phyloP scores from a whole-genome alignment of 2,888 invertebrate genomes.

The Oconnorella tubifera region DNA sequence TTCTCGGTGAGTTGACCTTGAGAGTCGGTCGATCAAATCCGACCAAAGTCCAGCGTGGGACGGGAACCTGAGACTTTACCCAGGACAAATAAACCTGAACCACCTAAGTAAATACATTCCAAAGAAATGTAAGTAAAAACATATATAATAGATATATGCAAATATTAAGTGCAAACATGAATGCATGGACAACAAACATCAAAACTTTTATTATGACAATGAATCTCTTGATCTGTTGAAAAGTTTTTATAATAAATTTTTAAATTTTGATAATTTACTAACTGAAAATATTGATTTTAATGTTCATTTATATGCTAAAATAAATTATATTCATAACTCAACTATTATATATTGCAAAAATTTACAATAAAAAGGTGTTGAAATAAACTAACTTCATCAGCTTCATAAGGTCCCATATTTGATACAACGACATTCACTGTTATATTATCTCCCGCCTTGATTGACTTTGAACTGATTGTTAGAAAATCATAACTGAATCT shows the following conservation, averaged over 20 bases:
- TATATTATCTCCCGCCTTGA: slow-evolving; percentile 38
- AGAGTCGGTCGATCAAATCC: slow-evolving; percentile 36
- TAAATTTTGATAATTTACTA: too few relatives aligned
- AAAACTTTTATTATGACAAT: background rate
- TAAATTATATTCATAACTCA: too few relatives aligned
- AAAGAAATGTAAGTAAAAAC: too few relatives aligned
- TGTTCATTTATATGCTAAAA: too few relatives aligned
- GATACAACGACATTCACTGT: slow-evolving; percentile 37
- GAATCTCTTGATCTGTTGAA: too few relatives aligned
- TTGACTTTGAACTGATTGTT: slow-evolving; percentile 16
- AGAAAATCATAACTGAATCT: slow-evolving; percentile 31
- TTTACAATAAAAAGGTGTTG: too few relatives aligned
- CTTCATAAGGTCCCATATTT: slow-evolving; percentile 42
- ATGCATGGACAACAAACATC: background rate
- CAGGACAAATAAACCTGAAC: slow-evolving; percentile 45
- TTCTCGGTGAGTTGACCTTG: slow-evolving; percentile 11
- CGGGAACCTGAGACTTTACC: slow-evolving; percentile 37
- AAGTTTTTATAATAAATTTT: too few relatives aligned
- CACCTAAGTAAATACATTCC: too few relatives aligned
- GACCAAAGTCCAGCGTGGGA: slow-evolving; percentile 41
- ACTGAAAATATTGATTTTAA: too few relatives aligned
- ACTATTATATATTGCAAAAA: too few relatives aligned
- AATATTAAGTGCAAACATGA: background rate
- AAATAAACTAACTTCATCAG: slow-evolving; percentile 49
- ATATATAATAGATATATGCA: background rate